phyloP scores from a whole-genome alignment of 2,797 vertebrate species.

The Heliangelus exortis region DNA sequence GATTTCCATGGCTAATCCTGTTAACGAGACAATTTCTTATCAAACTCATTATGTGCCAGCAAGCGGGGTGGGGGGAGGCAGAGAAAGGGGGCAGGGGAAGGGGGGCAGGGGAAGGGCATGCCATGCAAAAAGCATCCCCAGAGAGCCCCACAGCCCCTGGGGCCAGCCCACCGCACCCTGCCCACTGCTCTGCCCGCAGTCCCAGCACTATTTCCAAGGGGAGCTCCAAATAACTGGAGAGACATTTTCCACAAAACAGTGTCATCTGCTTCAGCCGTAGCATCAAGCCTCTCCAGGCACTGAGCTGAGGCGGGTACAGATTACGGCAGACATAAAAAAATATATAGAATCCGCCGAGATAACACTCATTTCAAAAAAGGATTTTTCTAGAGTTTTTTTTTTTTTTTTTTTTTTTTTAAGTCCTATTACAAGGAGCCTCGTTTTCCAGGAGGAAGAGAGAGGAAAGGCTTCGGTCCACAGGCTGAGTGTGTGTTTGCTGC shows the following conservation, averaged over 20 bases:
- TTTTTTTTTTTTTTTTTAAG: not conserved
- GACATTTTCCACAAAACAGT: not conserved
- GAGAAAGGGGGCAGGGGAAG: not conserved
- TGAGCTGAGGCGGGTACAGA: not conserved
- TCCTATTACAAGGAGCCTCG: fast-evolving
- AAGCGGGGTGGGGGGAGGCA: not conserved
- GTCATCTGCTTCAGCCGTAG: not conserved
- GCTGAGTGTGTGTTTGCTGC: fast-evolving
- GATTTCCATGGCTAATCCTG: constrained; percentile 80
- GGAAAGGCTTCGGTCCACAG: not conserved
- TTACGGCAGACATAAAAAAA: not conserved
- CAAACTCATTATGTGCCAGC: constrained; percentile 76
- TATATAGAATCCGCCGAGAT: not conserved
- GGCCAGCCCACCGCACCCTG: not conserved
- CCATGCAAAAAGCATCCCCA: not conserved
- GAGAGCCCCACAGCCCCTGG: not conserved
- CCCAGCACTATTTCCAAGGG: not conserved
- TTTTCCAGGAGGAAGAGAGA: not conserved
- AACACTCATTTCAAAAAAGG: not conserved
- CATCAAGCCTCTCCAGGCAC: not conserved
- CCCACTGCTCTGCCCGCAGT: not conserved
- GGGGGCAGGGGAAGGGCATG: not conserved
- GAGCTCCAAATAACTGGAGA: not conserved
- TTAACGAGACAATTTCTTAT: constrained; percentile 83
- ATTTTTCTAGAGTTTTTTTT: not conserved